Evolutionary conservation across 2,888 invertebrate species (phyloP).

Genomic region (Pyrocoelia pectoralis): DNA sequence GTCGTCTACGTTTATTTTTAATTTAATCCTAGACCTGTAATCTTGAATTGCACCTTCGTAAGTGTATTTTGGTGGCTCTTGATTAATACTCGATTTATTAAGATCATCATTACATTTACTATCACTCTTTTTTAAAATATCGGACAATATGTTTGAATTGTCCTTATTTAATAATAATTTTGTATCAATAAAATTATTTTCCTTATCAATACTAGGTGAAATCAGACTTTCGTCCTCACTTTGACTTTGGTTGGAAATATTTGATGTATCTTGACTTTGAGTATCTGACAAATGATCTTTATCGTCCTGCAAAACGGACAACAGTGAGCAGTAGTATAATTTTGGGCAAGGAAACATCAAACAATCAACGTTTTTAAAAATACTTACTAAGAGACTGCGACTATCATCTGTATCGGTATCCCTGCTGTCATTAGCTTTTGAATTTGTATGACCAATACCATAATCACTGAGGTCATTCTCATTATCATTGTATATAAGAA

Average conservation of each 20-base stretch:
- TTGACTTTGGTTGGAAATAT: conserved; percentile 54
- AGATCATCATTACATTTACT: neutral
- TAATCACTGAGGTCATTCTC: conserved; percentile 85
- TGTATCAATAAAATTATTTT: conserved; percentile 28
- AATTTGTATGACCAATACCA: conserved; percentile 65
- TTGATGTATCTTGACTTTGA: conserved; percentile 48
- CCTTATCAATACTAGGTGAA: conserved; percentile 22
- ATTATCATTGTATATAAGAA: conserved; percentile 79
- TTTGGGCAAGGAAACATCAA: no score
- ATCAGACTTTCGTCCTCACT: conserved; percentile 49
- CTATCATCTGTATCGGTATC: conserved; percentile 57
- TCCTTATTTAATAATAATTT: conserved; percentile 12
- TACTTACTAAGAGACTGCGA: conserved; percentile 53
- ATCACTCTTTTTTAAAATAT: neutral
- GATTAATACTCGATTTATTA: neutral
- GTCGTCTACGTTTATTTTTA: conserved; percentile 55
- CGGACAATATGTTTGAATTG: neutral
- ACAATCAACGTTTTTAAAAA: no score
- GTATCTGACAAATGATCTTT: conserved; percentile 49
- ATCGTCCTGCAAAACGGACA: conserved; percentile 47
- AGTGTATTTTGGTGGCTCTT: conserved; percentile 75
- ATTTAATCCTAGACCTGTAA: conserved; percentile 79
- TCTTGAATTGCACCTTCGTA: conserved; percentile 89
- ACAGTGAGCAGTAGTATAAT: no score
- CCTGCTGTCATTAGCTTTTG: conserved; percentile 54